phyloP scores from a whole-genome alignment of 1,140 invertebrate species.

The Chironomus tepperi region DNA sequence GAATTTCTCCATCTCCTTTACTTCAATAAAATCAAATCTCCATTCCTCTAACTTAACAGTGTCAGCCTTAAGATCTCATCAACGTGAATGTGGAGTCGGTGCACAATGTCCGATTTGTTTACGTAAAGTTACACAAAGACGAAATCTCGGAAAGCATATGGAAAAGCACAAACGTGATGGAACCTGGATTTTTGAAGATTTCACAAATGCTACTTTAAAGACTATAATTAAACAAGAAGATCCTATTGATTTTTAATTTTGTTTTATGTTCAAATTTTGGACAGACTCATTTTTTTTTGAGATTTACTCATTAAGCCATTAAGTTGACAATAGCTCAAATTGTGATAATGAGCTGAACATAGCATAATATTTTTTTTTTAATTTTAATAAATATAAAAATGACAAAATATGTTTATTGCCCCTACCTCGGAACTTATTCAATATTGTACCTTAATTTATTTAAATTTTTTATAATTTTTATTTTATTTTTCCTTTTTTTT shows the following conservation, averaged over 20 bases:
- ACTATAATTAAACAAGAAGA: too few relatives aligned
- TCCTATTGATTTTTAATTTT: background rate
- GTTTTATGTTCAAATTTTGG: too few relatives aligned
- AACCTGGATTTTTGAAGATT: background rate
- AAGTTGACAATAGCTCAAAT: background rate
- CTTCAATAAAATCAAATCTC: too few relatives aligned
- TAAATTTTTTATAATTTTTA: constrained; percentile 8
- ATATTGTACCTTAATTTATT: background rate
- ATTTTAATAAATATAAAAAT: background rate
- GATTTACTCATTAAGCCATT: background rate
- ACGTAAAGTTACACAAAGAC: constrained; percentile 24
- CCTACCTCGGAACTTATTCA: background rate
- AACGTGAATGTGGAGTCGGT: constrained; percentile 25
- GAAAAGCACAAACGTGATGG: constrained; percentile 16
- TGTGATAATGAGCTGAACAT: background rate
- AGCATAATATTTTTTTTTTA: too few relatives aligned
- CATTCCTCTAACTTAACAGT: background rate
- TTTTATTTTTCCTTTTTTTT: background rate
- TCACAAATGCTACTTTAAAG: background rate
- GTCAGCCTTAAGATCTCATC: constrained; percentile 8
- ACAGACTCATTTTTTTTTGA: background rate
- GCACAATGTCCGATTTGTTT: constrained; percentile 25
- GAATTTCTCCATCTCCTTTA: too few relatives aligned
- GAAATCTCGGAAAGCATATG: constrained; percentile 26
- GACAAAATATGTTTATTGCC: constrained; percentile 23